These are phyloP conservation scores for Tenodera sinensis DNA, from an alignment of 2,888 invertebrate species.

Conservation along the genomic window DNA sequence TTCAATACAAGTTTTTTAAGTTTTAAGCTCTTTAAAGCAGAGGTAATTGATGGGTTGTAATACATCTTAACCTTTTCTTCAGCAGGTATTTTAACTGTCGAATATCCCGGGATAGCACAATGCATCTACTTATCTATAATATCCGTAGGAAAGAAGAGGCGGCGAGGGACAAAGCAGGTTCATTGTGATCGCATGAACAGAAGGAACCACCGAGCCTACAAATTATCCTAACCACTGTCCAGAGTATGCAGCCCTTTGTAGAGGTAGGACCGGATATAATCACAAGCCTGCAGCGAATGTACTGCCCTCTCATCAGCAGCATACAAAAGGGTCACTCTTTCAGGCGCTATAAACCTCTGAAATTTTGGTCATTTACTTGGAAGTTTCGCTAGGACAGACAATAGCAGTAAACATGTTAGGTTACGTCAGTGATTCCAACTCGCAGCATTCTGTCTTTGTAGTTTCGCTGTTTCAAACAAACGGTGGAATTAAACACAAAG, in stretches of 20 bases:
- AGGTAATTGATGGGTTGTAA: too few species aligned
- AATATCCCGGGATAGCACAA: not conserved
- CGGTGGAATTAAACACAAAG: too few species aligned
- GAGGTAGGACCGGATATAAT: not conserved
- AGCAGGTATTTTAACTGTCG: not conserved
- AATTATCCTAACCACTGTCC: not conserved
- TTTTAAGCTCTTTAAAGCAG: too few species aligned
- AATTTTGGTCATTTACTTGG: not conserved
- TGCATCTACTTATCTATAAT: not conserved
- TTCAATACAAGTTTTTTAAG: too few species aligned
- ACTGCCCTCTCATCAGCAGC: not conserved
- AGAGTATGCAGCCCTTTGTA: not conserved
- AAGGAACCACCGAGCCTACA: not conserved
- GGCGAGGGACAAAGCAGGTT: not conserved
- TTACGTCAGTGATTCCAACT: not conserved
- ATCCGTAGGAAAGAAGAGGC: not conserved
- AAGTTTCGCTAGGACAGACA: not conserved
- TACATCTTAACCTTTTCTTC: too few species aligned
- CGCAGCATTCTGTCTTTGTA: too few species aligned
- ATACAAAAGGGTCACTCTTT: not conserved
- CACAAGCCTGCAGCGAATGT: not conserved
- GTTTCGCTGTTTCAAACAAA: not conserved
- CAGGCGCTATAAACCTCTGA: not conserved
- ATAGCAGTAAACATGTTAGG: not conserved
- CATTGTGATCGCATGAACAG: not conserved